A percentile compares a stretch with the other conserved stretches of the same genome.
phyloP scores from a whole-genome alignment of 2,113 vertebrate species.

The Cyprinus carpio region DNA sequence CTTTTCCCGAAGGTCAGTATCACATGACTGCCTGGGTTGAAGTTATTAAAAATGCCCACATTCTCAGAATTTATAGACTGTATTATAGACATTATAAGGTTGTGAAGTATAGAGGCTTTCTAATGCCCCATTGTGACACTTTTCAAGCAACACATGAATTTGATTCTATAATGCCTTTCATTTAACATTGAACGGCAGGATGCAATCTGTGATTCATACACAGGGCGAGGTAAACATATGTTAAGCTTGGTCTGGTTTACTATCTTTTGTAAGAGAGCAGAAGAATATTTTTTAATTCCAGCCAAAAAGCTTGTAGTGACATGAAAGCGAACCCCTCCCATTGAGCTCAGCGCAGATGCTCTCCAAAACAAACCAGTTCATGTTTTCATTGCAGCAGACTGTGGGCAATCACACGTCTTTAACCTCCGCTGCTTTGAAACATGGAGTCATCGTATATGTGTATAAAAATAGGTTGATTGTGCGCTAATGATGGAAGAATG shows the following conservation, averaged over 20 bases:
- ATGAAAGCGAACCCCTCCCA: constrained; percentile 45
- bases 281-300: not conserved
- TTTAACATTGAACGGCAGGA: not conserved
- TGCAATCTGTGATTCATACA: not conserved
- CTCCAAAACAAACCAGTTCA: constrained; percentile 36
- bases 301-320: constrained; percentile 21
- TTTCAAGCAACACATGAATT: not conserved
- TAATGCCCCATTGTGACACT: not conserved
- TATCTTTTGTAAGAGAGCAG: constrained; percentile 36
- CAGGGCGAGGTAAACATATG: not conserved
- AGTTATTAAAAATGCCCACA: not conserved
- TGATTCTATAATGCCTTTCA: not conserved
- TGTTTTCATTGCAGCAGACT: constrained; percentile 35
- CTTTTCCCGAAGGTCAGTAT: not conserved
- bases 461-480: not conserved
- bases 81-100: not conserved
- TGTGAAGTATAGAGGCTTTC: not conserved
- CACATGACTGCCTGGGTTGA: not conserved
- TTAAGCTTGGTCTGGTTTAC: not conserved
- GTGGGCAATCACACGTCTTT: not conserved
- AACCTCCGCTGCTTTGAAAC: not conserved
- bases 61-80: not conserved
- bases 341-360: constrained; percentile 53
- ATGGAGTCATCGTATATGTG: not conserved
- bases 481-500: not conserved